These are phyloP conservation scores for Malurus melanocephalus DNA, from an alignment of 2,113 vertebrate genomes.

Conservation along the genomic window DNA sequence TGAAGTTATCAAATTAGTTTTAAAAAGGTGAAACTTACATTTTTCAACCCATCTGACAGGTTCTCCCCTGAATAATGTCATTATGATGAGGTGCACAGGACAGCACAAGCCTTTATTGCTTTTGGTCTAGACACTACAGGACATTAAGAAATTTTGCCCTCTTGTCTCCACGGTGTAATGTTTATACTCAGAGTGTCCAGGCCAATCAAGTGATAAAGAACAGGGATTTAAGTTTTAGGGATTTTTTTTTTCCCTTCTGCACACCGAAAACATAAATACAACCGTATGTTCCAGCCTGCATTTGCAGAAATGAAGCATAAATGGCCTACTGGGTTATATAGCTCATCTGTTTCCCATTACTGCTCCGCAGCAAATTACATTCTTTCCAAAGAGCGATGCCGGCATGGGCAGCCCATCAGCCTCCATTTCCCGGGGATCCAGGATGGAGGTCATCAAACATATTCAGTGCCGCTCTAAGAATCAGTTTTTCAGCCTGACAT, in stretches of 20 bases:
- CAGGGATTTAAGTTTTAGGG: neutral
- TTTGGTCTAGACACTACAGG: constrained; percentile 51
- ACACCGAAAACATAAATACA: constrained; percentile 36
- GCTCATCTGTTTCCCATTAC: constrained; percentile 61
- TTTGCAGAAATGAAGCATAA: constrained; percentile 37
- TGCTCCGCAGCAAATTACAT: constrained; percentile 15
- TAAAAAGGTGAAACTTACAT: constrained; percentile 57
- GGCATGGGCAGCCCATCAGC: neutral
- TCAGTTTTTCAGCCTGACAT: neutral
- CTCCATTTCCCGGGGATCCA: neutral
- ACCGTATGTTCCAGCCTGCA: constrained; percentile 1
- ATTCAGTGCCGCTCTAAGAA: neutral
- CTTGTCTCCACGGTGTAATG: neutral
- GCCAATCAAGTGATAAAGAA: constrained; percentile 28
- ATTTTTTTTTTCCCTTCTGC: neutral
- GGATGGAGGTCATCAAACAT: neutral
- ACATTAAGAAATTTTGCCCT: constrained; percentile 31
- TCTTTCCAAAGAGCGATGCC: neutral
- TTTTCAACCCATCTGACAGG: constrained; percentile 34
- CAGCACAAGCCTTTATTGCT: constrained; percentile 15
- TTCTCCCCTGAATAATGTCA: constrained; percentile 36
- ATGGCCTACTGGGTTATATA: constrained; percentile 40
- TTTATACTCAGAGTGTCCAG: constrained; percentile 41
- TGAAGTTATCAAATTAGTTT: constrained; percentile 66
- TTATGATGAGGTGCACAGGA: constrained; percentile 38